These are phyloP conservation scores for Agrypnia vestita DNA, from an alignment of 1,140 invertebrate species.

Conservation along the genomic window DNA sequence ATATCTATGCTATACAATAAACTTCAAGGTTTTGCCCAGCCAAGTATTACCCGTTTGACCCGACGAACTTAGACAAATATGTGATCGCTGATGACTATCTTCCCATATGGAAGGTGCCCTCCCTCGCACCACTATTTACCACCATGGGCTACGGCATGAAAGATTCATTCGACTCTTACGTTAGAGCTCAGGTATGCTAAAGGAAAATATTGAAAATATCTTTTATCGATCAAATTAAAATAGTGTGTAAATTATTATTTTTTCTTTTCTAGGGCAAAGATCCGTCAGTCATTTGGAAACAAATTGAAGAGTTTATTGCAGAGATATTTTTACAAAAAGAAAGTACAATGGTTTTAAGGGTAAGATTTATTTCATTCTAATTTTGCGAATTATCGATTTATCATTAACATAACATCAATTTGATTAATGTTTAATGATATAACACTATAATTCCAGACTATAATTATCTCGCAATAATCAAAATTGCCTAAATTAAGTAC, in stretches of 20 bases:
- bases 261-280: slow-evolving; percentile 76
- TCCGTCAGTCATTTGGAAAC: slow-evolving; percentile 84
- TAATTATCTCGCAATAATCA: too few species aligned
- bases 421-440: too few species aligned
- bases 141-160: slow-evolving; percentile 89
- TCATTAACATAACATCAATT: too few species aligned
- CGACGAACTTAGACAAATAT: slow-evolving; percentile 88
- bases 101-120: slow-evolving; percentile 94
- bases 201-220: too few species aligned
- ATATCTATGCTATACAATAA: too few species aligned
- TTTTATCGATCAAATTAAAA: too few species aligned
- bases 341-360: slow-evolving; percentile 74
- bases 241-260: background rate
- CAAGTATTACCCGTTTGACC: slow-evolving; percentile 95
- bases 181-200: slow-evolving; percentile 72
- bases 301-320: slow-evolving; percentile 86
- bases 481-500: too few species aligned
- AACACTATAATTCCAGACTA: too few species aligned
- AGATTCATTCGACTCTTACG: slow-evolving; percentile 88
- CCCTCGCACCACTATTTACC: slow-evolving; percentile 84
- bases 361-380: slow-evolving; percentile 63
- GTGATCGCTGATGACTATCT: slow-evolving; percentile 96
- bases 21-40: slow-evolving; percentile 86
- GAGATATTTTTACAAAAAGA: slow-evolving; percentile 86
- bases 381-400: too few species aligned